Conservation (phyloP, 2,113 vertebrate genomes). For the Malurus elegans region DNA sequence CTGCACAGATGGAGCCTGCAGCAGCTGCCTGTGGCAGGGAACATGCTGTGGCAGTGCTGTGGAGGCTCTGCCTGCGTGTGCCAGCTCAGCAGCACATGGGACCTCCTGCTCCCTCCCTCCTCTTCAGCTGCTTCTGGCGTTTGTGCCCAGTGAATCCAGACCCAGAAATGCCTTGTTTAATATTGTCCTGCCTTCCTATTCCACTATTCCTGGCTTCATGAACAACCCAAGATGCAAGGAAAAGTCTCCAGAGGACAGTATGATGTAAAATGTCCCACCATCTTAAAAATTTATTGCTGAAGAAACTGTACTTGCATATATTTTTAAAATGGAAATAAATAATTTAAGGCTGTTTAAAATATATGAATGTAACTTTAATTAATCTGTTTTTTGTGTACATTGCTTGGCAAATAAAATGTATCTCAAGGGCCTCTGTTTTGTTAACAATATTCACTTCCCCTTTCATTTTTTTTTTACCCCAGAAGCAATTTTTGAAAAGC, state of each 20-base stretch:
- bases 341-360: conserved; percentile 58
- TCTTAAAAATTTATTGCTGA: conserved; percentile 55
- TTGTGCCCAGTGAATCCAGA: neutral
- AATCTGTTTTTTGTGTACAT: conserved; percentile 37
- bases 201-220: neutral
- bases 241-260: neutral
- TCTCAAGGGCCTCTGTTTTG: neutral
- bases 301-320: conserved; percentile 20
- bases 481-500: neutral
- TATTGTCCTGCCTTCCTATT: neutral
- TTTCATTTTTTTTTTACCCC: neutral
- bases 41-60: neutral
- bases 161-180: neutral
- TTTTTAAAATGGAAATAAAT: conserved; percentile 51
- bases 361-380: conserved; percentile 46
- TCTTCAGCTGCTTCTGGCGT: neutral
- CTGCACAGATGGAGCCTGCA: neutral
- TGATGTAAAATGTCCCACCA: conserved; percentile 9
- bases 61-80: neutral
- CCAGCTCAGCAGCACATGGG: neutral
- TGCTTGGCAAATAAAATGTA: conserved; percentile 21
- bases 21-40: neutral
- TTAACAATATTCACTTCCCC: neutral
- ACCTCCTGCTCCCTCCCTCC: neutral
- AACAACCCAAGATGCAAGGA: neutral